Conservation (phyloP, 2,888 invertebrate species). For the Cosmorhoe ocellata region DNA sequence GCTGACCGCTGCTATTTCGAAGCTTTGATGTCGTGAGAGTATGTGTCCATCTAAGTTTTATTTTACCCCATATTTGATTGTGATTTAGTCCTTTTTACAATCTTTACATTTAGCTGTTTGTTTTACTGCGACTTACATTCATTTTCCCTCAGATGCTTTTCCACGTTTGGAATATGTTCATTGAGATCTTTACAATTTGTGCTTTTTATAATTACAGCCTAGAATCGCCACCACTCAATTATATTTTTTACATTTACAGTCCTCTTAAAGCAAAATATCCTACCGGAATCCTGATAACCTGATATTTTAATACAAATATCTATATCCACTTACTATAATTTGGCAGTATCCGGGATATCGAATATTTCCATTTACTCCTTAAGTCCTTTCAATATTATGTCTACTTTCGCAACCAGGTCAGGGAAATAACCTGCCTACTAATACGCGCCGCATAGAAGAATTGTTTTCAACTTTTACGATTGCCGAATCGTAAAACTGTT, state of each 20-base stretch:
- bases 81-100: slow-evolving; percentile 24
- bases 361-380: not conserved
- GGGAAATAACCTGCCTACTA: slow-evolving; percentile 23
- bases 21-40: slow-evolving; percentile 41
- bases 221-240: too few relatives aligned
- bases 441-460: slow-evolving; percentile 39
- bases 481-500: slow-evolving; percentile 51
- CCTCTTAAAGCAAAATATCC: too few relatives aligned
- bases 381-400: slow-evolving; percentile 1
- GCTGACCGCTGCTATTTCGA: slow-evolving; percentile 40
- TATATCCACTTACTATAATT: too few relatives aligned
- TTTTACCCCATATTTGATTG: slow-evolving; percentile 15
- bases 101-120: not conserved
- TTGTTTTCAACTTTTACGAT: slow-evolving; percentile 57
- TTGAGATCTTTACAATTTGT: too few relatives aligned
- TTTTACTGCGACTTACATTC: not conserved
- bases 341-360: not conserved
- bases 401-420: slow-evolving; percentile 23
- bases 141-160: not conserved
- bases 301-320: too few relatives aligned
- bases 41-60: slow-evolving; percentile 31
- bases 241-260: too few relatives aligned
- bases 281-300: too few relatives aligned
- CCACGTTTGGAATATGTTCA: too few relatives aligned
- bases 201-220: too few relatives aligned